phyloP scores from a whole-genome alignment of 1,140 invertebrate genomes.

The Aphaenogaster rudis region DNA sequence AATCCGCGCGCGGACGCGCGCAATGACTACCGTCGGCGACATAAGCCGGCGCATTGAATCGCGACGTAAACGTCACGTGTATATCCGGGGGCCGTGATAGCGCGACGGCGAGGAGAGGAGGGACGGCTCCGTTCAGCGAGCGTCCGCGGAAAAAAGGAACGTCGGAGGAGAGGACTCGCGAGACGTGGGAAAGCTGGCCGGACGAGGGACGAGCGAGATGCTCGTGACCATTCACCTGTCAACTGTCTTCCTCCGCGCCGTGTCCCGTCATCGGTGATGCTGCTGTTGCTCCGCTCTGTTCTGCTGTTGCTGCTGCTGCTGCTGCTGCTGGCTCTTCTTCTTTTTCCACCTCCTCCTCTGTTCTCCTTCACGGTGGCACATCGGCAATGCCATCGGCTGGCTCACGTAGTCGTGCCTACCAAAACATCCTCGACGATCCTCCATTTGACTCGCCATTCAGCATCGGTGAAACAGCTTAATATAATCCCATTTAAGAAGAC shows the following conservation, averaged over 20 bases:
- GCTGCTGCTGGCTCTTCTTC: slow-evolving; percentile 72
- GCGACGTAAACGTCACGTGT: slow-evolving; percentile 37
- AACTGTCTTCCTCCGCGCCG: slow-evolving; percentile 78
- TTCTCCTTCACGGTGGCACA: slow-evolving; percentile 69
- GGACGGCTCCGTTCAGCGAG: slow-evolving; percentile 38
- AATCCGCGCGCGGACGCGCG: slow-evolving; percentile 23
- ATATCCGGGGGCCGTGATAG: background rate
- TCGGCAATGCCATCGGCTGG: slow-evolving; percentile 72
- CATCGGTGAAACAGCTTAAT: slow-evolving; percentile 86
- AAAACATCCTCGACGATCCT: slow-evolving; percentile 85
- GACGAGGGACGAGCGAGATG: slow-evolving; percentile 71
- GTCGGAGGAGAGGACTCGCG: slow-evolving; percentile 50
- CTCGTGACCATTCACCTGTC: slow-evolving; percentile 85
- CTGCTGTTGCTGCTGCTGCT: slow-evolving; percentile 64
- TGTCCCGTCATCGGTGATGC: slow-evolving; percentile 42
- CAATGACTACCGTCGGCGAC: slow-evolving; percentile 24
- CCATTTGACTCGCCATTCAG: slow-evolving; percentile 86
- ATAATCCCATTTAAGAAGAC: slow-evolving; percentile 86
- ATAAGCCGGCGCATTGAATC: slow-evolving; percentile 19
- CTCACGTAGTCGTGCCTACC: slow-evolving; percentile 83
- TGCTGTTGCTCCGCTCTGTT: slow-evolving; percentile 58
- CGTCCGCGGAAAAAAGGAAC: slow-evolving; percentile 40
- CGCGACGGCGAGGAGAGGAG: background rate
- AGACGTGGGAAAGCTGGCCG: slow-evolving; percentile 78
- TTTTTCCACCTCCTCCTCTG: slow-evolving; percentile 68